A percentile compares a stretch with the other conserved stretches of the same genome.
These are phyloP conservation scores for Xestia c-nigrum DNA, from an alignment of 2,888 invertebrate genomes.

Conservation along the genomic window DNA sequence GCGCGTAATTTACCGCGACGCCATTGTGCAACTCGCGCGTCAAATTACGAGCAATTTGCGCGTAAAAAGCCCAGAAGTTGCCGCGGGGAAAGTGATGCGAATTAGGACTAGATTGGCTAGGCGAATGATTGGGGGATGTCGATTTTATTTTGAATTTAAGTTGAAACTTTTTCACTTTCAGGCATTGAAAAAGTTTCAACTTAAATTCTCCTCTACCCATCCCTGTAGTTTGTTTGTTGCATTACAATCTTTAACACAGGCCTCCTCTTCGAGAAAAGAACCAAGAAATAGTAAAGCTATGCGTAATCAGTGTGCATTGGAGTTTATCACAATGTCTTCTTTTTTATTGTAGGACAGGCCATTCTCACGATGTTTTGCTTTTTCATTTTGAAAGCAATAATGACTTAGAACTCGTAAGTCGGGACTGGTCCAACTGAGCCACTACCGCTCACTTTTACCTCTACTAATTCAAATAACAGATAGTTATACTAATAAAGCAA, in stretches of 20 bases:
- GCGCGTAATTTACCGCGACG: conserved; percentile 63
- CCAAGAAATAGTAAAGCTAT: neutral
- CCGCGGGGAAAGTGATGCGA: conserved; percentile 58
- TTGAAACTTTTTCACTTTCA: neutral
- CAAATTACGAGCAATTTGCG: conserved; percentile 68
- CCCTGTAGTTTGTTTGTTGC: neutral
- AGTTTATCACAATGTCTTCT: neutral
- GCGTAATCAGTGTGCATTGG: neutral
- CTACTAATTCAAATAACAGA: neutral
- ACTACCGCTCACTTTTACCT: neutral
- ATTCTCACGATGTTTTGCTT: neutral
- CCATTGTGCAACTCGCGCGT: conserved; percentile 64
- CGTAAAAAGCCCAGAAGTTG: conserved; percentile 63
- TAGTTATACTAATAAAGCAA: neutral
- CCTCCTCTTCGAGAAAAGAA: neutral
- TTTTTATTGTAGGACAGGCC: neutral
- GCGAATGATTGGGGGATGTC: conserved; percentile 34
- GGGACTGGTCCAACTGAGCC: neutral
- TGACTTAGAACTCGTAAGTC: neutral
- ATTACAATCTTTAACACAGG: neutral
- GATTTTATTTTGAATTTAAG: conserved; percentile 6
- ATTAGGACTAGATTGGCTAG: conserved; percentile 63
- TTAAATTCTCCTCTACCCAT: neutral
- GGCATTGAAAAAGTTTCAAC: too few species aligned
- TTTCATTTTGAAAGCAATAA: neutral